Evolutionary conservation across 2,888 invertebrate genomes (phyloP).

Genomic region (Parascotia fuliginaria): DNA sequence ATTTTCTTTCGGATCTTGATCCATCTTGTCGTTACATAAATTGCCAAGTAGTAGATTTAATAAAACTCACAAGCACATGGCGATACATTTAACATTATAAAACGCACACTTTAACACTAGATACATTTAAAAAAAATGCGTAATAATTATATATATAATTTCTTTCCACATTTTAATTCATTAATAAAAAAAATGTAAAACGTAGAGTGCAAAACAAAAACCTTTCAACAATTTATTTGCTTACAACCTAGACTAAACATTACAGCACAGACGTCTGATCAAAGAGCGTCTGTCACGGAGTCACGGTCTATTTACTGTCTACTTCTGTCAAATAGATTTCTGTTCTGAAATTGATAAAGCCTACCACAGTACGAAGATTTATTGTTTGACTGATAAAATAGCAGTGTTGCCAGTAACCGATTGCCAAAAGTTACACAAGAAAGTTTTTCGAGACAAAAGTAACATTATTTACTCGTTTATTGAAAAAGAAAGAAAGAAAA

Average conservation of each 20-base stretch:
- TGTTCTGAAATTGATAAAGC: too few species aligned
- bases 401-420: too few species aligned
- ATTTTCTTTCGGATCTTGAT: slow-evolving; percentile 62
- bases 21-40: slow-evolving; percentile 54
- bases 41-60: slow-evolving; percentile 35
- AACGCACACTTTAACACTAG: background rate
- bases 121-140: background rate
- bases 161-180: background rate
- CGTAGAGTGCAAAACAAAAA: background rate
- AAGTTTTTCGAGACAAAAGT: too few species aligned
- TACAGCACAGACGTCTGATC: background rate
- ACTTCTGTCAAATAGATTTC: too few species aligned
- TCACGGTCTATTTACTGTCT: too few species aligned
- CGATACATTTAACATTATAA: background rate
- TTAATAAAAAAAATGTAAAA: background rate
- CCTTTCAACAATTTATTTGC: background rate
- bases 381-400: too few species aligned
- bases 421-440: too few species aligned
- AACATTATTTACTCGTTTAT: too few species aligned
- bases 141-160: background rate
- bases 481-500: too few species aligned
- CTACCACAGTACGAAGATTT: too few species aligned
- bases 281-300: too few species aligned
- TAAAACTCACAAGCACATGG: slow-evolving; percentile 43
- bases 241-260: background rate